Conservation (phyloP, 1,140 invertebrate species). For the Drosophila repleta region DNA sequence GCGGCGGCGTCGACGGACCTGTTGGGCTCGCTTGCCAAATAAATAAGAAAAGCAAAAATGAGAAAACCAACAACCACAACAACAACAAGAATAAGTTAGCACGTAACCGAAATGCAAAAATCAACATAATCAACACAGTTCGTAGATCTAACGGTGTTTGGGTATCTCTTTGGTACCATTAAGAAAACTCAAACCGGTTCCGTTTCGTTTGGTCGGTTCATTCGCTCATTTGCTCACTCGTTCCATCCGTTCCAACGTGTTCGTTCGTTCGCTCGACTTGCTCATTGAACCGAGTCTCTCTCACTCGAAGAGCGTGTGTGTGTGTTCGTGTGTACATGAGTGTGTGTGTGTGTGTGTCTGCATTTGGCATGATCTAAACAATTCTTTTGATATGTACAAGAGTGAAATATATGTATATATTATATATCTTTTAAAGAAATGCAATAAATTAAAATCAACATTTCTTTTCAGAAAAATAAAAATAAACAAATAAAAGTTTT, state of each 20-base stretch:
- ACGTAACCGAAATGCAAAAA: constrained; percentile 70
- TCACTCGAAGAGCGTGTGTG: constrained; percentile 6
- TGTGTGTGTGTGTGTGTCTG: constrained; percentile 1
- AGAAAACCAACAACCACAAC: not conserved
- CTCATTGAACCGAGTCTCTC: constrained; percentile 43
- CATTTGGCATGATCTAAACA: constrained; percentile 39
- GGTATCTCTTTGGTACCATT: constrained; percentile 49
- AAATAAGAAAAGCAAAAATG: not conserved
- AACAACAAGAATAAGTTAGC: constrained; percentile 21
- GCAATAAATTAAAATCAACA: constrained; percentile 40
- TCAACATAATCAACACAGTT: constrained; percentile 62
- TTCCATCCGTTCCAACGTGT: not conserved
- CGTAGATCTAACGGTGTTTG: constrained; percentile 71
- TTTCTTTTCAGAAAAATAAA: constrained; percentile 50
- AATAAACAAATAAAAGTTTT: constrained; percentile 27
- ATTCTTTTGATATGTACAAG: constrained; percentile 9
- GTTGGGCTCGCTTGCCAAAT: constrained; percentile 60
- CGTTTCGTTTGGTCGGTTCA: constrained; percentile 15
- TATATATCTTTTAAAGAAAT: constrained; percentile 29
- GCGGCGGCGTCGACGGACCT: constrained; percentile 7
- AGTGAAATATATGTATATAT: not conserved
- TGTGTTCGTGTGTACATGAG: not conserved
- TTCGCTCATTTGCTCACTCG: constrained; percentile 33
- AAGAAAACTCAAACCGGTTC: constrained; percentile 64
- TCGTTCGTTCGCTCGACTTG: constrained; percentile 50